Evolutionary conservation across 2,113 vertebrate species (phyloP), one percentile per base, ranked within the genome.

Genomic region (Indri indri): DNA sequence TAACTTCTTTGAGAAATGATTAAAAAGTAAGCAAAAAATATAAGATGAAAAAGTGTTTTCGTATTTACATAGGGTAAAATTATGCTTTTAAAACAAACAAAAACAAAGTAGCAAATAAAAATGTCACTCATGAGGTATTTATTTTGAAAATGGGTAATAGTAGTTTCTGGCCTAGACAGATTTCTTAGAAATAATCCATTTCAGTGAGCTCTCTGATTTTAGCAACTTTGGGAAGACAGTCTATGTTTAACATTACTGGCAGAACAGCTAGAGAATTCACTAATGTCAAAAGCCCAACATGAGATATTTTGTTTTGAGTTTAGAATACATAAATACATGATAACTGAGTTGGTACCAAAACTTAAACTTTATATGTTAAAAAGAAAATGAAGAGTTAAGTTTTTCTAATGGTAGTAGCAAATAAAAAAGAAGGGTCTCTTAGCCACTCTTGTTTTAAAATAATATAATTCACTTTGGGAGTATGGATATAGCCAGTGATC

Each of bases 1-100:
- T 73, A n/a, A 80, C 47, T 70, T 94, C 68, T 90, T 91, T 84
- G 77, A 95, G 71, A 91, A 80, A n/a, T 88, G 61, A 73, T 66
- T 50, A 37, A 61, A 79, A 73, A 42, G 66, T 17, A 18, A n/a
- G 47, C 37, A 86, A 59, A 82, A 71, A 42, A 23, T 40, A 1
- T 57, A 79, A 85, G 42, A 61, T 77, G 66, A 66, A 94, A n/a
- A 91, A n/a, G 22, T 40, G 40, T 86, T 11, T 89, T 70, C 30
- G 27, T 74, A 57, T 82, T 79, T 80, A 42, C 22, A 10, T 47
- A 95, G 45, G 54, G 32, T 32, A 94, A 52, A 82, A 45, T 90
- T 83, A 30, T 71, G 18, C 8, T 61, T 61, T 77, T 82, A 42
- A 87, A 77, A 73, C 25, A 89, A 89, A 54, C 34, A 80, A 88